These are phyloP conservation scores for Hypomecis punctinalis DNA, from an alignment of 2,888 invertebrate genomes.

Conservation along the genomic window DNA sequence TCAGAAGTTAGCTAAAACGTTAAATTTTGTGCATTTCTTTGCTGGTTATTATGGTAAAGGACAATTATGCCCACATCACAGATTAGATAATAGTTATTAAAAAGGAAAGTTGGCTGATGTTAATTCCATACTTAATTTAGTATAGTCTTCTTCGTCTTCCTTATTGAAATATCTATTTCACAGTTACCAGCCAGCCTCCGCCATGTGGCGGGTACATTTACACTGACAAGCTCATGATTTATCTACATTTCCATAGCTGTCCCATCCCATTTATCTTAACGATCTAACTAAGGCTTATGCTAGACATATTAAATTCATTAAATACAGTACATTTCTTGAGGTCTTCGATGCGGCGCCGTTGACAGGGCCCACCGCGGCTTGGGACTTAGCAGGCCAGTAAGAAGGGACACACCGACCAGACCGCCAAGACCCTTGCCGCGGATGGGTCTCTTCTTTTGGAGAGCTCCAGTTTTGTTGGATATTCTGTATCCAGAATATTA, in stretches of 20 bases:
- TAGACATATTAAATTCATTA: conserved; percentile 22
- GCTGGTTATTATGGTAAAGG: too few relatives aligned
- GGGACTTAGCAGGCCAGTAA: conserved; percentile 96
- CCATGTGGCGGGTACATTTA: conserved; percentile 27
- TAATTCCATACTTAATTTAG: too few relatives aligned
- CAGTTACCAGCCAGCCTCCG: neutral
- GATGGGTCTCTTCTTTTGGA: conserved; percentile 35
- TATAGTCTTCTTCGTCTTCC: conserved; percentile 21
- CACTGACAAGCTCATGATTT: conserved; percentile 35
- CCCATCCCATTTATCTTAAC: conserved; percentile 19
- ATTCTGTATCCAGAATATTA: neutral
- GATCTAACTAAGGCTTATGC: conserved; percentile 22
- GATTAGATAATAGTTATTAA: too few relatives aligned
- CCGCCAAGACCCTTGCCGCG: conserved; percentile 90
- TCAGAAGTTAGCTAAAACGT: too few relatives aligned
- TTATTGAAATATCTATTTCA: neutral
- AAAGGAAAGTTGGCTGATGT: too few relatives aligned
- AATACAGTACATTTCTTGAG: conserved; percentile 28
- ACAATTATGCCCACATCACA: too few relatives aligned
- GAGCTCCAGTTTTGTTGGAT: conserved; percentile 17
- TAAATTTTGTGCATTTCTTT: too few relatives aligned
- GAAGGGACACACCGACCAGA: conserved; percentile 84
- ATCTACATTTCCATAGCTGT: conserved; percentile 16
- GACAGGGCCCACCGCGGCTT: conserved; percentile 83
- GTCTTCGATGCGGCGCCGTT: conserved; percentile 31